Conservation (phyloP, 2,797 vertebrate genomes). For the Columba guinea region DNA sequence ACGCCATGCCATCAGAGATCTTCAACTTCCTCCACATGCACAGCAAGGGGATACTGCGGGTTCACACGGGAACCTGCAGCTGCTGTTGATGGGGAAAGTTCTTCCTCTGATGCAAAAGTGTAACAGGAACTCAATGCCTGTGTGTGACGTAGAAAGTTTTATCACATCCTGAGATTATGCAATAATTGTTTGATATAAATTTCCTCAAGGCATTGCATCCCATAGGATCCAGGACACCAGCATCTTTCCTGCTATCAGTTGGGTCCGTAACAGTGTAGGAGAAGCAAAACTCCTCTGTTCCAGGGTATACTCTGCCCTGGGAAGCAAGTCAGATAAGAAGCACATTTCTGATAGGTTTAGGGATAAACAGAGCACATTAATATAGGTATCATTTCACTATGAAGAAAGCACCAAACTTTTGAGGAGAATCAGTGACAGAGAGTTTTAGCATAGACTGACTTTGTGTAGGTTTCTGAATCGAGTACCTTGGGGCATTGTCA, state of each 20-base stretch:
- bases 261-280: not conserved
- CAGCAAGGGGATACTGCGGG: constrained; percentile 90
- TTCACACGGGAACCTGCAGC: constrained; percentile 91
- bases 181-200: constrained; percentile 71
- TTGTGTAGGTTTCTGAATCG: not conserved
- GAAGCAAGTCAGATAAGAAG: constrained; percentile 33
- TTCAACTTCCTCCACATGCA: constrained; percentile 99
- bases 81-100: constrained; percentile 73
- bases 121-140: not conserved
- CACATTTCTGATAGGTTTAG: constrained; percentile 62
- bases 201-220: constrained; percentile 61
- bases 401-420: constrained; percentile 6
- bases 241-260: constrained; percentile 1
- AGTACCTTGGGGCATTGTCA: not conserved
- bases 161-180: constrained; percentile 65
- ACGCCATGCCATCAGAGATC: constrained; percentile 97
- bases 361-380: constrained; percentile 52
- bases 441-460: not conserved
- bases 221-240: constrained; percentile 31
- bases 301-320: not conserved
- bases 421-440: not conserved
- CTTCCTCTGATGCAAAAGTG: not conserved
- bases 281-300: not conserved
- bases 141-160: not conserved
- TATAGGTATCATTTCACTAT: not conserved